phyloP scores from a whole-genome alignment of 2,113 vertebrate species.

The Seriola rivoliana region DNA sequence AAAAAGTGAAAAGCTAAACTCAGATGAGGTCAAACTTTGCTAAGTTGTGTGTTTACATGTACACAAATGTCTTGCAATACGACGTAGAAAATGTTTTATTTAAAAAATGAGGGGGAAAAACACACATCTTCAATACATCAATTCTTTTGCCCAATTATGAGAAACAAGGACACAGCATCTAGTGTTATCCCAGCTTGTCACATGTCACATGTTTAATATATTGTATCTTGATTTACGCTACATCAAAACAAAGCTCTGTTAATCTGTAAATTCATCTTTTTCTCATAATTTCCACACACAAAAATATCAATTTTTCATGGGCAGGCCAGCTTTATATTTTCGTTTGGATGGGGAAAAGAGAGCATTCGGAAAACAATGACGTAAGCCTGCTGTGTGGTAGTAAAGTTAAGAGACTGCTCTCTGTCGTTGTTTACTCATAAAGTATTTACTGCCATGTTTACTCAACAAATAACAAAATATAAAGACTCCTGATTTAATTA shows the following conservation, averaged over 20 bases:
- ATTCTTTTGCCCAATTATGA: background rate
- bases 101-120: background rate
- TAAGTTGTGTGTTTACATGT: background rate
- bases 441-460: slow-evolving; percentile 38
- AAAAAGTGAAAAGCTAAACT: slow-evolving; percentile 50
- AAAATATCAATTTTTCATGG: background rate
- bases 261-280: background rate
- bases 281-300: background rate
- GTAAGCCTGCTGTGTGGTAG: slow-evolving; percentile 18
- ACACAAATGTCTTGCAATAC: slow-evolving; percentile 14
- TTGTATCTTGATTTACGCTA: background rate
- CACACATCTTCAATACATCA: background rate
- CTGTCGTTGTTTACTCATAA: slow-evolving; percentile 32
- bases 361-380: slow-evolving; percentile 28
- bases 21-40: slow-evolving; percentile 39
- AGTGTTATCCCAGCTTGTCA: background rate
- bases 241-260: background rate
- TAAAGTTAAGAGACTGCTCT: slow-evolving; percentile 19
- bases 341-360: background rate
- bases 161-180: background rate
- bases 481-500: slow-evolving; percentile 17
- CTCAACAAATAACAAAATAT: slow-evolving; percentile 4
- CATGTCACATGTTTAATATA: background rate
- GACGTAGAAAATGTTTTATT: background rate
- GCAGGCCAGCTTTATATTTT: background rate